Evolutionary conservation across 2,888 invertebrate genomes (phyloP).

Genomic region (Elmis aenea): DNA sequence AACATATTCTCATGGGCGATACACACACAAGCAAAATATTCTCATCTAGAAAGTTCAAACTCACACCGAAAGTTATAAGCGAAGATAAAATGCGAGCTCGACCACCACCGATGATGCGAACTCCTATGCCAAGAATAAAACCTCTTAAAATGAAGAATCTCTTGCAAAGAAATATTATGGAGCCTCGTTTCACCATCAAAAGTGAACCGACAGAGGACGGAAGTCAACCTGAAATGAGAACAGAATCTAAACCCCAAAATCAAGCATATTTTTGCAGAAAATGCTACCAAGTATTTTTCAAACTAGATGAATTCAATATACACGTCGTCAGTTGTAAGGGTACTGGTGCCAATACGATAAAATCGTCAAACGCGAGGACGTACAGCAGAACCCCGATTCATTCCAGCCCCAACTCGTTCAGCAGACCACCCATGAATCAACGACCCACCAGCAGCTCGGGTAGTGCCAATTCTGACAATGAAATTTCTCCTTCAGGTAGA

Average conservation of each 20-base stretch:
- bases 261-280: constrained; percentile 46
- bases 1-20: constrained; percentile 36
- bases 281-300: constrained; percentile 45
- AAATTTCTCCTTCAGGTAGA: constrained; percentile 33
- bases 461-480: neutral
- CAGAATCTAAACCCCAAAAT: constrained; percentile 29
- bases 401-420: too few species aligned
- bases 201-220: constrained; percentile 14
- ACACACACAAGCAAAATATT: constrained; percentile 37
- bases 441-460: neutral
- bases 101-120: constrained; percentile 4
- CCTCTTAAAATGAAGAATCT: constrained; percentile 33
- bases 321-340: constrained; percentile 31
- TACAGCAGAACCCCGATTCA: too few species aligned
- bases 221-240: constrained; percentile 4
- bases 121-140: constrained; percentile 20
- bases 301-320: constrained; percentile 44
- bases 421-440: neutral
- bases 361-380: neutral
- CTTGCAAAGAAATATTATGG: constrained; percentile 21
- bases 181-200: constrained; percentile 23
- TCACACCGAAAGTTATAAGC: constrained; percentile 21
- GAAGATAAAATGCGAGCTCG: constrained; percentile 14
- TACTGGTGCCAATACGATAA: neutral
- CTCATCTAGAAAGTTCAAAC: constrained; percentile 26